Percentiles rank a stretch among this genome's conserved stretches.
Conservation (phyloP, 2,113 vertebrate species). For the Nanorana parkeri region DNA sequence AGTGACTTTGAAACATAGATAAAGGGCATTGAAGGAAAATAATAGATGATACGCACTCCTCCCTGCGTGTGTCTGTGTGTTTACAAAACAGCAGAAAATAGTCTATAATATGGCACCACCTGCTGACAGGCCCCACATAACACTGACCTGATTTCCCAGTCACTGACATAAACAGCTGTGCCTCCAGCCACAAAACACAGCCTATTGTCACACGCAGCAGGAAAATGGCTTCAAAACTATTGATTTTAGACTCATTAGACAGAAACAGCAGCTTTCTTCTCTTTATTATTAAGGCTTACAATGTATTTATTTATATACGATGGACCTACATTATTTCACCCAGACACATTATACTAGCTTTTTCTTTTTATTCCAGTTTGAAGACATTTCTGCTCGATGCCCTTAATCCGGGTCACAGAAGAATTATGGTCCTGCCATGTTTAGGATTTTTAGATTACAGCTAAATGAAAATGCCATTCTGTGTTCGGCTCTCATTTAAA, state of each 20-base stretch:
- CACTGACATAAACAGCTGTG: conserved; percentile 4
- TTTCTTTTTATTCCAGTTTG: too few species aligned
- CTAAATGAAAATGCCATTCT: too few species aligned
- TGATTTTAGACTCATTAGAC: neutral
- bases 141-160: conserved; percentile 36
- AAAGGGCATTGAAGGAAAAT: neutral
- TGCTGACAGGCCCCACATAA: conserved; percentile 35
- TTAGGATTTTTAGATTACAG: too few species aligned
- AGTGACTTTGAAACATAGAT: neutral
- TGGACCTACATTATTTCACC: too few species aligned
- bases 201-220: neutral
- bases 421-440: too few species aligned
- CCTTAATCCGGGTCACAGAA: too few species aligned
- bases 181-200: conserved; percentile 8
- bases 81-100: conserved; percentile 12
- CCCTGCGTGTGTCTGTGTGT: conserved; percentile 28
- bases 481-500: too few species aligned
- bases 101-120: conserved; percentile 49
- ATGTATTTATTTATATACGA: too few species aligned
- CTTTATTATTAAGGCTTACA: too few species aligned
- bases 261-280: neutral
- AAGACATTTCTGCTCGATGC: too few species aligned
- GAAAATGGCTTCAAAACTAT: neutral
- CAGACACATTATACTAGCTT: too few species aligned
- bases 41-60: neutral